Base-by-base conservation (phyloP, 2,113 vertebrate genomes). In the Formicarius rufipectus region DNA sequence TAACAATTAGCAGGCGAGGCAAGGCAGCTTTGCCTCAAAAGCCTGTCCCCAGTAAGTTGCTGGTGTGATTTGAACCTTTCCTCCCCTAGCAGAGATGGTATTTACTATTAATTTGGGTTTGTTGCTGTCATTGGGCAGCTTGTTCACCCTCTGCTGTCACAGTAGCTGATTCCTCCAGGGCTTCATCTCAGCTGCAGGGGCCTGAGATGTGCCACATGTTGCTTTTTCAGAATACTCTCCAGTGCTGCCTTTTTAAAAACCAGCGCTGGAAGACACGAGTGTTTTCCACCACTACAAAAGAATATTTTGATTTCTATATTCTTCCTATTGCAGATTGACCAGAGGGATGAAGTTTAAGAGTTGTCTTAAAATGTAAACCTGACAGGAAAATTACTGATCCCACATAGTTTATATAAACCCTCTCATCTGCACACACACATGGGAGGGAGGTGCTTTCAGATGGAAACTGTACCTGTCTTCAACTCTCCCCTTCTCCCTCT, bases 391-490 rank as follows among this genome's bases (percentile, higher is more conserved):
- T 85, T 90, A 82, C 90, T 95, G 97, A 90, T 96, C 89, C 71
- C 6, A 14, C 92, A 93, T 83, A 94, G 64, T 62, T 97, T 94
- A 87, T 72, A 81, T 55, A 94, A 95, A 83, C 81, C 56, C 58
- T 93, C 83, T 85, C 33, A 45, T 91, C 73, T 74, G 55, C 78
- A 79, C 79, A 93, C 6, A 16, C 78, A 81, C 74, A 56, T 9
- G 23, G 93, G 83, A 83, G 69, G 77, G 94, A 84, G 72, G 67
- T 83, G 90, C 84, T 96, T 96, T 77, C 49, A 33, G 67, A 8
- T 95, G 96, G 37, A 89, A 87, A 87, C 72, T 27, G 12, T 95
- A 97, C 90, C 56, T 62, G 79, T 94, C 96, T 94, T 96, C 84
- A 74, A 75, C 88, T 64, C 39, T 67, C 39, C 12, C 7, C 60